Evolutionary conservation across 2,888 invertebrate species (phyloP), one percentile per base, ranked within the genome.

Genomic region (Mythimna pallens): DNA sequence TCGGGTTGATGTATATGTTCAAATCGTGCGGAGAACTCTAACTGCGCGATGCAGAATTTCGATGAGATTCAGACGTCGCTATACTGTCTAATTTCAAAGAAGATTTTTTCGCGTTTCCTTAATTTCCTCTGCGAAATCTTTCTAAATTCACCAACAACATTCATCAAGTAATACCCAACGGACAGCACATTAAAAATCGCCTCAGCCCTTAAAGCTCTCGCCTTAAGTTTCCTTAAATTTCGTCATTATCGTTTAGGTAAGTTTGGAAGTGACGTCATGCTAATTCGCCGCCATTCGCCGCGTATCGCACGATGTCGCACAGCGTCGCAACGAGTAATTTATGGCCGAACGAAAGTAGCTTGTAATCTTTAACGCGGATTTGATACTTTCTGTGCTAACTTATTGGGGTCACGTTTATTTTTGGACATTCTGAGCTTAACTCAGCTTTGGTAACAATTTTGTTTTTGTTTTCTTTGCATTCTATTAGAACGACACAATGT

Each of bases 291-390:
- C 80, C 64, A 50, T 64, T 74, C 77, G 77, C 73, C 30, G 47
- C 25, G 22, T 68, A 70, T 67, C 79, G 74, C 65, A 25, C 67
- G 22, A 30, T 47, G 67, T 82, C 82, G 74, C 70, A 34, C 54
- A 36, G 50, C 65, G 67, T 73, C 76, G 71, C 70, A 22, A 40
- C 50, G 73, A 73, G 73, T 73, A 73, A 73, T 73, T 73, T 73
- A 73, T 74, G 63, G 73, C 80, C 67, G 40, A 81, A 78, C 65
- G 70, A 73, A 85, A 77, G 78, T 76, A 70, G 65, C 75, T 74
- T 59, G 82, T 84, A 84, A 85, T 84, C 85, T 83, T 82, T 76
- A 84, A 80, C 73, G 77, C 63, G 84, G 77, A 67, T 85, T 86
- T 86, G 70, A 78, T 84, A 84, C 75, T 85, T 81, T 62, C 75